Base-by-base conservation (phyloP, 1,140 invertebrate genomes). In the Leguminivora glycinivorella region DNA sequence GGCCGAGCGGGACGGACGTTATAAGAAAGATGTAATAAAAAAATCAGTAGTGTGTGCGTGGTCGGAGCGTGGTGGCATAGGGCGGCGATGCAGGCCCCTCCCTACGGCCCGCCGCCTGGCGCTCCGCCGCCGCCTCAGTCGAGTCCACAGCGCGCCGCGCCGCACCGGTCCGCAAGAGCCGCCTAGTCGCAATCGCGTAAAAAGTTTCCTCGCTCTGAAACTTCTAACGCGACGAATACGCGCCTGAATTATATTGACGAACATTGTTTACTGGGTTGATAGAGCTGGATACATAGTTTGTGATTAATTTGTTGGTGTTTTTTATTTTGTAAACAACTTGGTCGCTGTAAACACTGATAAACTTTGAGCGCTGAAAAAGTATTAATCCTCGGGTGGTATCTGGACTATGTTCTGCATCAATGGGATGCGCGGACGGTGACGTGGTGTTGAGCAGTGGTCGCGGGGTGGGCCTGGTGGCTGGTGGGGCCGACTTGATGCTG, bases 21-120 rank as follows among this genome's bases (percentile, higher is more conserved):
- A 75, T 82, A 85, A 85, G 85, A 90, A 89, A 90, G 87, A 89
- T 89, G 85, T 90, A 86, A 90, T 87, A 91, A 91, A 91, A 91
- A 63, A 88, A 89, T 83, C 77, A 81, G 84, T 87, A 73, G 88
- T 88, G 88, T 90, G 83, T 83, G 87, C 84, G 89, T 89, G 87
- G 85, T 84, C 83, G 84, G 85, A 87, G 86, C 85, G 87, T 86
- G 86, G 87, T 88, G 88, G 85, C 81, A 77, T 85, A 81, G 87
- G 89, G 89, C 88, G 88, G 85, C 75, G 82, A 83, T 82, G 83
- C 82, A 89, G 87, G 89, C 89, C 85, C 89, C 87, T 89, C 87
- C 89, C 87, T 84, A 84, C 73, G 77, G 76, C 81, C 72, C 76
- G 77, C 81, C 80, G 86, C 81, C 85, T 72, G 58, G 72, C 73